Percentiles rank a stretch among this genome's conserved stretches.
phyloP scores from a whole-genome alignment of 2,113 vertebrate species.

The Calonectris borealis region DNA sequence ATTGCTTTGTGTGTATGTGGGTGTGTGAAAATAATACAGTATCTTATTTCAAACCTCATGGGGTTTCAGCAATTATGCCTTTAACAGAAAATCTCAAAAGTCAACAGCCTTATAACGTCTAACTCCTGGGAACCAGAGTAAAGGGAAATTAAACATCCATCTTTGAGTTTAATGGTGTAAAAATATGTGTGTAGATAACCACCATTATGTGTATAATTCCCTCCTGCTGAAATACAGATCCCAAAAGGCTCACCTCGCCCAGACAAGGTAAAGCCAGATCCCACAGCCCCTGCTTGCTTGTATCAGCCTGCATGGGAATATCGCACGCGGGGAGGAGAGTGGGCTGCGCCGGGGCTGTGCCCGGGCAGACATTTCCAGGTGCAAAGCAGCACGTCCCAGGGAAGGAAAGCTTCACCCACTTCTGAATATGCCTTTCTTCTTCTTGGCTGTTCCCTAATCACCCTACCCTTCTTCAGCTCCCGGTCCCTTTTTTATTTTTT shows the following conservation, averaged over 20 bases:
- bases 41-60: slow-evolving; percentile 43
- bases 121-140: neutral
- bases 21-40: slow-evolving; percentile 46
- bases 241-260: neutral
- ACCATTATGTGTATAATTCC: neutral
- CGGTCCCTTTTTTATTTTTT: neutral
- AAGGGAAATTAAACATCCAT: neutral
- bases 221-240: neutral
- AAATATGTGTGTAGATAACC: neutral
- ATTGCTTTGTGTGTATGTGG: slow-evolving; percentile 18
- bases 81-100: slow-evolving; percentile 21
- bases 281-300: neutral
- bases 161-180: neutral
- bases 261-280: neutral
- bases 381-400: slow-evolving; percentile 42
- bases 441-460: neutral
- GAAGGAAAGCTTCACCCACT: slow-evolving; percentile 16
- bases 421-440: neutral
- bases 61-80: slow-evolving; percentile 35
- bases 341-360: neutral
- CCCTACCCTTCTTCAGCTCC: neutral
- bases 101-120: neutral
- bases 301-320: neutral
- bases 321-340: fast-evolving
- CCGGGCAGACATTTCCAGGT: neutral